A percentile compares a stretch with the other conserved stretches of the same genome.
These are phyloP conservation scores for Zelostemma sp. DNA, from an alignment of 1,140 invertebrate genomes.

Conservation along the genomic window DNA sequence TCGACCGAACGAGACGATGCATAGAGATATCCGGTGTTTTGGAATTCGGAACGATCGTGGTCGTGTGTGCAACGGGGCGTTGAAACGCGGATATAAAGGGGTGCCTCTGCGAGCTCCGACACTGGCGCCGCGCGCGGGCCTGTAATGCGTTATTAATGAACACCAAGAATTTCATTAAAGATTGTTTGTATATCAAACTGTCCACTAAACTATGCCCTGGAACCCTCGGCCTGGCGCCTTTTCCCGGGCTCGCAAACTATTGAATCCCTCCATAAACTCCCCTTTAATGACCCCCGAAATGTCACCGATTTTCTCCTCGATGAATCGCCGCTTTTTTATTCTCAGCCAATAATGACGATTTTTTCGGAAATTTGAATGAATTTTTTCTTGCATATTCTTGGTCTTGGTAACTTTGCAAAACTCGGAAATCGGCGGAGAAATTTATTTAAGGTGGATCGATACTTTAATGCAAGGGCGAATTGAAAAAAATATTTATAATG, in stretches of 20 bases:
- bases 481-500: no score
- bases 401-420: no score
- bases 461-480: no score
- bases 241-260: constrained; percentile 61
- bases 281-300: not conserved
- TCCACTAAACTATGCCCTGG: constrained; percentile 75
- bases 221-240: constrained; percentile 64
- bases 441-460: no score
- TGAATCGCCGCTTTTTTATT: not conserved
- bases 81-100: constrained; percentile 54
- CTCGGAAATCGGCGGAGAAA: no score
- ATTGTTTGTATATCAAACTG: constrained; percentile 77
- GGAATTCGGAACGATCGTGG: constrained; percentile 53
- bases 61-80: constrained; percentile 41
- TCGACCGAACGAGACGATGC: constrained; percentile 43
- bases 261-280: constrained; percentile 45
- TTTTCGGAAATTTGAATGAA: no score
- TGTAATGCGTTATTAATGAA: constrained; percentile 78
- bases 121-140: constrained; percentile 56
- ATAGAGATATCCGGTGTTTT: constrained; percentile 52
- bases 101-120: constrained; percentile 30
- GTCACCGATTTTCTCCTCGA: not conserved
- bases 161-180: constrained; percentile 79
- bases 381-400: no score
- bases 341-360: no score